phyloP scores from a whole-genome alignment of 1,140 invertebrate species.

The Trachelipus rathkii region DNA sequence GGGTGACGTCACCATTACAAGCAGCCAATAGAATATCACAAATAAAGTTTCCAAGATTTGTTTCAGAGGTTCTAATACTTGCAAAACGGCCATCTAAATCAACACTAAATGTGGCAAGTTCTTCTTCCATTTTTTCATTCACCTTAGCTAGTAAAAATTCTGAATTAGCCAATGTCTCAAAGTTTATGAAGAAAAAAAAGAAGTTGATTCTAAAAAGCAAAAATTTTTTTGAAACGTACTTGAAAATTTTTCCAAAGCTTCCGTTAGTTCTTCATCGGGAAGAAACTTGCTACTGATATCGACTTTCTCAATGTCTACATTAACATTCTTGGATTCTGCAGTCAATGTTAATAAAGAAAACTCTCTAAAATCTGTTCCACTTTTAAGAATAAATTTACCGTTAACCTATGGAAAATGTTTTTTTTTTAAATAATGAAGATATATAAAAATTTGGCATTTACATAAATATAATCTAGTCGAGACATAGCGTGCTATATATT shows the following conservation, averaged over 20 bases:
- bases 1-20: slow-evolving; percentile 73
- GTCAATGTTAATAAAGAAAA: slow-evolving; percentile 72
- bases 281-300: slow-evolving; percentile 65
- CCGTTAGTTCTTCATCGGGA: slow-evolving; percentile 69
- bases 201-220: too few relatives aligned
- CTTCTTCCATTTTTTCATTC: slow-evolving; percentile 74
- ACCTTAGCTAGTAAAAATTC: slow-evolving; percentile 60
- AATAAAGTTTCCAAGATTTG: slow-evolving; percentile 86
- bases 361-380: slow-evolving; percentile 85
- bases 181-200: too few relatives aligned
- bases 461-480: too few relatives aligned
- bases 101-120: slow-evolving; percentile 73
- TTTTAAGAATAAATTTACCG: slow-evolving; percentile 78
- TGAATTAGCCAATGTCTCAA: background rate
- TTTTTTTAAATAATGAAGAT: background rate
- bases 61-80: slow-evolving; percentile 71
- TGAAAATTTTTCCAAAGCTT: slow-evolving; percentile 54
- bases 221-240: too few relatives aligned
- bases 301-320: slow-evolving; percentile 65
- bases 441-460: too few relatives aligned
- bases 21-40: slow-evolving; percentile 79
- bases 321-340: slow-evolving; percentile 57
- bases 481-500: too few relatives aligned
- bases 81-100: slow-evolving; percentile 79
- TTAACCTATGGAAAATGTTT: slow-evolving; percentile 59